Conservation (phyloP, 1,140 invertebrate genomes). For the Nixonia krombeini region DNA sequence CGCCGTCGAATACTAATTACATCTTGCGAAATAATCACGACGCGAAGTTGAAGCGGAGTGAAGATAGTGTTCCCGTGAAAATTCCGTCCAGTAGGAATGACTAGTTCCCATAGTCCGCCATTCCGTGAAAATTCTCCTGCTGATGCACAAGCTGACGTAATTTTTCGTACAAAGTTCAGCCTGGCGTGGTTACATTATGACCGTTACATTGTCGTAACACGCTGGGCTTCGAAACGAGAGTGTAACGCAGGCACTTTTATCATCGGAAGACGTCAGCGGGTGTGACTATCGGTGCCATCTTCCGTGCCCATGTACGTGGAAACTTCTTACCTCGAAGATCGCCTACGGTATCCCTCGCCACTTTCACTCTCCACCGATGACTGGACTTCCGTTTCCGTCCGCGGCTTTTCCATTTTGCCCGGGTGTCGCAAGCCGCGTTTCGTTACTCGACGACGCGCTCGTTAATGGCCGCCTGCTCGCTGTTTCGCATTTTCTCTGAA, state of each 20-base stretch:
- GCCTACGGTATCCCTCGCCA: conserved; percentile 43
- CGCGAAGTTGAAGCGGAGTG: no score
- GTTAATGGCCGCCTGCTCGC: background rate
- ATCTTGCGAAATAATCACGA: no score
- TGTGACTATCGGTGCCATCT: conserved; percentile 65
- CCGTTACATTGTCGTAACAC: conserved; percentile 32
- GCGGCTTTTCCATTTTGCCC: conserved; percentile 3
- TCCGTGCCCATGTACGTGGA: conserved; percentile 48
- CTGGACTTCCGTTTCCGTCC: conserved; percentile 55
- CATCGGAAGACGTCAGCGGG: conserved; percentile 53
- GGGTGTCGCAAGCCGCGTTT: conserved; percentile 33
- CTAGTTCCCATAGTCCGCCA: no score
- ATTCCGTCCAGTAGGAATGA: no score
- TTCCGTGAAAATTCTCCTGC: no score
- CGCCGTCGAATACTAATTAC: no score
- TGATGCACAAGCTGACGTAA: conserved; percentile 14
- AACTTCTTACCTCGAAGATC: conserved; percentile 62
- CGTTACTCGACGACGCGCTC: background rate
- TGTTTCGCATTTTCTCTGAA: no score
- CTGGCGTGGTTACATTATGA: conserved; percentile 20
- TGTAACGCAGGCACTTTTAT: conserved; percentile 50
- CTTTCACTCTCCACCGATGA: conserved; percentile 66
- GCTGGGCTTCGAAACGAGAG: conserved; percentile 27
- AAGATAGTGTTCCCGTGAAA: conserved; percentile 5
- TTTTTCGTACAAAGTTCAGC: conserved; percentile 16